Evolutionary conservation across 2,888 invertebrate genomes (phyloP), one percentile per base, ranked within the genome.

Genomic region (Colostygia pectinataria): DNA sequence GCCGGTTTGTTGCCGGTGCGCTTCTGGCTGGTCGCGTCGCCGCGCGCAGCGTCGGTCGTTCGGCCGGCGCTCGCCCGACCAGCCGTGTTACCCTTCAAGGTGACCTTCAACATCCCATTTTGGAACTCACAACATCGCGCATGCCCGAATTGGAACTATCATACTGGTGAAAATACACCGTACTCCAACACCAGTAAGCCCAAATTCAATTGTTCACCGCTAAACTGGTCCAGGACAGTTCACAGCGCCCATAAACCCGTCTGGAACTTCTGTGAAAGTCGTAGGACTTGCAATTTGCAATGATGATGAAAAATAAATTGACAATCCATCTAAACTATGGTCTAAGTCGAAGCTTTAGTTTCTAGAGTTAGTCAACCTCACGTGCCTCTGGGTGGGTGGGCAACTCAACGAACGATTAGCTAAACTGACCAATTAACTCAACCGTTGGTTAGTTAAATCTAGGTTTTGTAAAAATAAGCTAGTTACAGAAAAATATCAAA

Each of bases 21-120:
- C 49, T 57, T 59, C 48, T 56, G 59, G 59, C 48, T 56, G 59
- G 38, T 53, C 55, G 53, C 39, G 44, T 49, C 43, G 29, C 25
- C 7, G 27, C 43, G 25, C 27, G 39, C 18, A 28, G 48, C 61
- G 57, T 57, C 25, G 4, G 24, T 15, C n/a, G 60, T 63, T 52
- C 61, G 48, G 40, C 53, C 58, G 46, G 46, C 15, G 15, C 20
- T 2, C 20, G 1, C 5, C 20, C 20, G 20, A 15, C 2, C 15
- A 15, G 15, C 4, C 4, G 2, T 2, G 2, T 20, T 51, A 40
- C 43, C 52, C 61, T 57, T 74, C 80, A 86, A 87, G 87, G 87
- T 88, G 83, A 88, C 88, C 87, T 87, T 85, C 79, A 78, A 64
- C 66, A 63, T 53, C 64, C 68, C 66, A 63, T 75, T 81, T 81